Base-by-base conservation (phyloP, 2,888 invertebrate species). In the Timandra comae region DNA sequence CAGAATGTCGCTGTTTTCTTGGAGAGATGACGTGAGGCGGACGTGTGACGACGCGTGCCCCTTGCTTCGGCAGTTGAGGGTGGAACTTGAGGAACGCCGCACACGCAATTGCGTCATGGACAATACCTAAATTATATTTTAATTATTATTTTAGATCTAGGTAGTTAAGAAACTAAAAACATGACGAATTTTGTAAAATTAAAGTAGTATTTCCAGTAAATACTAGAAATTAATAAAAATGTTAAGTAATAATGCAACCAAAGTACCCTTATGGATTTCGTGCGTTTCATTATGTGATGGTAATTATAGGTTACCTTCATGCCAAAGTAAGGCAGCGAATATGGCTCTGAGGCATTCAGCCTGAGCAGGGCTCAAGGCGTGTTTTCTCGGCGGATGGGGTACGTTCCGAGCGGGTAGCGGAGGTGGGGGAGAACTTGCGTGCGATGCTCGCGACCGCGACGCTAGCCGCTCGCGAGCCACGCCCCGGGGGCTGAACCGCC, bases 91-190 rank as follows among this genome's bases (percentile, higher is more conserved):
- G 87, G 67, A 96, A 99, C 1, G 98, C 96, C 0, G 98, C 97
- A 65, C 97, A 98, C 0, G 98, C 97, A 92, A 99, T 98, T 3
- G 98, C 97, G 70, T 99, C 98, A 67, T 98, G 97, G 0, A 98
- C 97, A 27, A 98, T 92, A 7, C 97, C 91, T 89, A 54, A 19
- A 12, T 12, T 11, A 4, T 28, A 29, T n/a, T n/a, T n/a, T n/a
- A n/a, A n/a, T n/a, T n/a, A n/a, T n/a, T n/a, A n/a, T n/a, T n/a
- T n/a, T n/a, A n/a, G n/a, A n/a, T n/a, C n/a, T n/a, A n/a, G n/a
- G n/a, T n/a, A n/a, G n/a, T n/a, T n/a, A n/a, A n/a, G n/a, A n/a
- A n/a, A n/a, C n/a, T n/a, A n/a, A n/a, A n/a, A n/a, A n/a, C n/a
- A n/a, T n/a, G n/a, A n/a, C n/a, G n/a, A n/a, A n/a, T n/a, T n/a